Evolutionary conservation across 1,140 invertebrate genomes (phyloP).

Genomic region (Conus betulinus): DNA sequence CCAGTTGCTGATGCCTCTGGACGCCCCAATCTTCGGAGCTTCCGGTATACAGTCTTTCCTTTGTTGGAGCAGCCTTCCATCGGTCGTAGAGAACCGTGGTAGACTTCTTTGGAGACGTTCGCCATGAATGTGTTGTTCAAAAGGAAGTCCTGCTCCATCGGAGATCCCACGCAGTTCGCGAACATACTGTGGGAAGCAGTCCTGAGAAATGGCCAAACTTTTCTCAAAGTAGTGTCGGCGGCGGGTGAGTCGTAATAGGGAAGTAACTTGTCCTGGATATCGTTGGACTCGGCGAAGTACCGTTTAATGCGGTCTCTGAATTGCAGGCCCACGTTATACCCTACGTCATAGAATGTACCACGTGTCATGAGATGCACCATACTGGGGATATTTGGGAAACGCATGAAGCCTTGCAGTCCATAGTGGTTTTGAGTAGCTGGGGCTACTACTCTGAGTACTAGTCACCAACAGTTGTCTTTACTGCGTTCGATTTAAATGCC

Average conservation of each 20-base stretch:
- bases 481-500: no score
- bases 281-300: slow-evolving; percentile 30
- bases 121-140: slow-evolving; percentile 42
- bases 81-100: slow-evolving; percentile 1
- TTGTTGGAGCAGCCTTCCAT: background rate
- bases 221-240: slow-evolving; percentile 33
- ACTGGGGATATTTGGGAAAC: slow-evolving; percentile 19
- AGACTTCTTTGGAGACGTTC: slow-evolving; percentile 31
- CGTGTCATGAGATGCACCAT: slow-evolving; percentile 29
- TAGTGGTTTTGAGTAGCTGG: no score
- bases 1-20: no score
- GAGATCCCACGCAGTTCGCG: slow-evolving; percentile 24
- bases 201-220: slow-evolving; percentile 7
- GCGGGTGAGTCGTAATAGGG: slow-evolving; percentile 36
- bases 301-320: slow-evolving; percentile 33
- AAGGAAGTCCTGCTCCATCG: slow-evolving; percentile 29
- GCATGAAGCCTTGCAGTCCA: background rate
- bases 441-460: no score
- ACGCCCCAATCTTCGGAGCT: background rate
- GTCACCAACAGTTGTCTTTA: no score
- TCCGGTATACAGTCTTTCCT: background rate
- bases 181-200: slow-evolving; percentile 44
- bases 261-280: slow-evolving; percentile 20
- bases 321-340: slow-evolving; percentile 34
- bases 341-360: slow-evolving; percentile 37